Percentiles rank a stretch among this genome's conserved stretches.
phyloP scores from a whole-genome alignment of 1,140 invertebrate genomes.

The Bathynomus jamesi region DNA sequence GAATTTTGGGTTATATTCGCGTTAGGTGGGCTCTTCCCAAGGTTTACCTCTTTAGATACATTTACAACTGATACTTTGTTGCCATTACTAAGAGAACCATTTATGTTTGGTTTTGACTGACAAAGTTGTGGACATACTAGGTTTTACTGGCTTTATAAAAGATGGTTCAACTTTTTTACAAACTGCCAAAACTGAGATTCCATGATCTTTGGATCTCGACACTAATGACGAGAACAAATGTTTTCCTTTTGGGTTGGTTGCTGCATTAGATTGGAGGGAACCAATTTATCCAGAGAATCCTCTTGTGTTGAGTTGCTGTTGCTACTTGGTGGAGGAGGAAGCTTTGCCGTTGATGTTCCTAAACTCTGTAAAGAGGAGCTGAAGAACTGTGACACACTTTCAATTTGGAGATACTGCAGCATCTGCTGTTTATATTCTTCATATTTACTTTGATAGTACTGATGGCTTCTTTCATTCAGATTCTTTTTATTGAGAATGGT shows the following conservation, averaged over 20 bases:
- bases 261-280: too few species aligned
- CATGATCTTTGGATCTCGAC: background rate
- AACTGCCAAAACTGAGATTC: background rate
- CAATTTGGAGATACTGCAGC: conserved; percentile 26
- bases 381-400: conserved; percentile 32
- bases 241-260: too few species aligned
- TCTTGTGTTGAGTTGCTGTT: too few species aligned
- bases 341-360: conserved; percentile 23
- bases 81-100: background rate
- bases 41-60: background rate
- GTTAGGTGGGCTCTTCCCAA: background rate
- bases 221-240: background rate
- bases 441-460: conserved; percentile 19
- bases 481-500: conserved; percentile 21
- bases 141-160: background rate
- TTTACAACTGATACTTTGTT: background rate
- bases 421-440: conserved; percentile 21
- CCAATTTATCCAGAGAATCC: background rate
- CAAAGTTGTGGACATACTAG: background rate
- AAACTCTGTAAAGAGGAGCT: conserved; percentile 20
- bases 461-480: conserved; percentile 7
- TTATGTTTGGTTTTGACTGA: background rate
- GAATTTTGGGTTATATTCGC: background rate
- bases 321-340: conserved; percentile 19
- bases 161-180: background rate